Base-by-base conservation (phyloP, 2,797 vertebrate genomes). In the Falco berigora region DNA sequence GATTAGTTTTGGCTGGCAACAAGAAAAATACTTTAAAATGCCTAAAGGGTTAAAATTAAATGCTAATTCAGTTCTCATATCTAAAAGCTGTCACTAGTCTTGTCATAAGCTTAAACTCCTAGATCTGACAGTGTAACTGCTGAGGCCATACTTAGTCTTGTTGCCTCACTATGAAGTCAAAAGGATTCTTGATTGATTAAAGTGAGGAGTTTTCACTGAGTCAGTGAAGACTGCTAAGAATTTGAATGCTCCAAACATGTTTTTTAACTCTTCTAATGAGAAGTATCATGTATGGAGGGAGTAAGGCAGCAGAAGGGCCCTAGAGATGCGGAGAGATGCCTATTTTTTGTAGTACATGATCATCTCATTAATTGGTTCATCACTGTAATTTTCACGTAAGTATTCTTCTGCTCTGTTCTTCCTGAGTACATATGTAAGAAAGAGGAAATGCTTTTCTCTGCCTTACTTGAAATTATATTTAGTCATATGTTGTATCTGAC, bases 231-330 rank as follows among this genome's bases (percentile, higher is more conserved):
- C 22, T 79, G 20, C 14, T 59, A 28, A 28, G 5, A 30, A 58
- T 90, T 80, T 72, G 42, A 42, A 34, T 49, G 27, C 40, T 74
- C 32, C 34, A 55, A 40, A n/a, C 19, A n/a, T 55, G 20, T 3
- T 21, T 64, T 64, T 66, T 19, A 46, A 50, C 8, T 19, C 13
- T 67, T 28, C 34, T 34, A 25, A 22, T 72, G 32, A 69, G 30
- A 76, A 55, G n/a, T 36, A 38, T n/a, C 7, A 8, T 36, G 0
- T 0, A 5, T n/a, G 23, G 50, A 42, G 11, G 6, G 6, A 23
- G 6, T 64, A 75, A 90, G 30, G 28, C 9, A 22, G 8, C 25
- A 68, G 34, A 42, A 87, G 59, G 25, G 23, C 42, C 10, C 6
- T 63, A 40, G 53, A 38, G 56, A 23, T 56, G 38, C 38, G 56